Base-by-base conservation (phyloP, 2,797 vertebrate species). In the Ceryle rudis region DNA sequence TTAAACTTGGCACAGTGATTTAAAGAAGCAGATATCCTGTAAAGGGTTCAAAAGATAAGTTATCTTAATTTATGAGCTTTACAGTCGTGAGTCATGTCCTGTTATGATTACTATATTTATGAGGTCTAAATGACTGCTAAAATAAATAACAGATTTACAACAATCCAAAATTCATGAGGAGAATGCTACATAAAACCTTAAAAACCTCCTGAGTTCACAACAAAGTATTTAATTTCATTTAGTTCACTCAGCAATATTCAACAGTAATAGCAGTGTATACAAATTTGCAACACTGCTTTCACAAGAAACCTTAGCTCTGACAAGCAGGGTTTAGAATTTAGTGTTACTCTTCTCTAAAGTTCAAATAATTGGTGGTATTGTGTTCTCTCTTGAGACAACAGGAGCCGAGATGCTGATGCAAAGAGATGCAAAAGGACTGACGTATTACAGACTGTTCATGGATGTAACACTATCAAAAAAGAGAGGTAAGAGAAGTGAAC, bases 11-110 rank as follows among this genome's bases (percentile, higher is more conserved):
- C 1, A 1, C 11, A 70, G 62, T 95, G 87, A 96, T 93, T 91
- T 94, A 93, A 89, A 93, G 55, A 44, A 91, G 23, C 15, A 81
- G 26, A 86, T 86, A 93, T 72, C 51, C 44, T 84, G 28, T 62
- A 84, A 79, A 88, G 13, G n/a, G 28, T 14, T 69, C 16, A 37
- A 79, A 87, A 84, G 49, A 86, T 78, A 94, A 83, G 20, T 90
- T 83, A 52, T 88, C 41, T 72, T 96, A 91, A 95, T 96, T 94
- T 94, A 95, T 86, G 73, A 93, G 28, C 28, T 29, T 90, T 90
- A 66, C 42, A 94, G 55, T 79, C 33, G 16, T 88, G 77, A 96
- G 80, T 95, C 87, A 64, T 46, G 29, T 94, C 87, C 85, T 96
- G 77, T 81, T 91, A 71, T 49, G 51, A 42, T 91, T 79, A 66